Evolutionary conservation across 2,797 vertebrate genomes (phyloP), one percentile per base, ranked within the genome.

Genomic region (Cossypha heuglini): DNA sequence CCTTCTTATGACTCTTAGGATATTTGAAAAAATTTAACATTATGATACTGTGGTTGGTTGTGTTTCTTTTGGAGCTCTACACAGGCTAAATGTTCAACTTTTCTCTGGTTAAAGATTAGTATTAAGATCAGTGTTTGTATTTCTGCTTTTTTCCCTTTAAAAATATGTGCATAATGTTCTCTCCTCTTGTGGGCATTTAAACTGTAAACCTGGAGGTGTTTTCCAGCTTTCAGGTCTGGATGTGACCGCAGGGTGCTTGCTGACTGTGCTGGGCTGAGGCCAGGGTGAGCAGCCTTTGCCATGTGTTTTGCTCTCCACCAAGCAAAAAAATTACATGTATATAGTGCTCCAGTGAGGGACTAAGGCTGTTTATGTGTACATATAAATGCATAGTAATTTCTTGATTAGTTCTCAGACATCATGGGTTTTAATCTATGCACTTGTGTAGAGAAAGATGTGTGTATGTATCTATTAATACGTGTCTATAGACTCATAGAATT

Each of bases 81-180:
- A 35, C 8, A 48, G 24, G 3, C 28, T 77, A 68, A 74, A 74
- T 93, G 74, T 68, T 61, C 66, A 90, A 57, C 3, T 57, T 55
- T 8, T n/a, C 6, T 59, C 25, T 85, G n/a, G 69, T 77, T 58
- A 61, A 82, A 76, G 16, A 28, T 24, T 42, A 71, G 16, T 68
- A 54, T 45, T 62, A 31, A 52, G 16, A 35, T 57, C 29, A 40
- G 18, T 79, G 54, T 88, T 90, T 62, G 11, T 55, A 42, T 76
- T 91, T 78, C 8, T 62, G 33, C 18, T 57, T 83, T 92, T 68
- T 68, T 66, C 38, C 33, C 17, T 62, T 63, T 45, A 82, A 91
- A 86, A 61, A 61, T 64, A 24, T 16, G 26, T 73, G 11, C 54
- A 73, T 48, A 75, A 58, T 22, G 24, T 28, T 57, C 13, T 43